Base-by-base conservation (phyloP, 2,113 vertebrate genomes). In the Drymodes brunneopygia region DNA sequence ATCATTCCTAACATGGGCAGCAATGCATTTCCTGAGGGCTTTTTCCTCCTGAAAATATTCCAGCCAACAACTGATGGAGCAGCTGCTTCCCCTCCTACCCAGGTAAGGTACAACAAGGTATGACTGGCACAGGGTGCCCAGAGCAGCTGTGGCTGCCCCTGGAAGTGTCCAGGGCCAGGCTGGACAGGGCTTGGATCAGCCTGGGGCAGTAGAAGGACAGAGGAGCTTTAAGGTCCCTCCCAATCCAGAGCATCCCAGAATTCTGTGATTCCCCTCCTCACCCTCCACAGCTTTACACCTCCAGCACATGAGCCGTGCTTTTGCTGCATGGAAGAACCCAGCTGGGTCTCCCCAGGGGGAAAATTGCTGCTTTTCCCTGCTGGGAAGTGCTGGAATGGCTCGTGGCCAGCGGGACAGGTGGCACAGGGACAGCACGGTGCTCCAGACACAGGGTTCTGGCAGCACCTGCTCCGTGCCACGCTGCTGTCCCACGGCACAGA, bases 321-420 rank as follows among this genome's bases (percentile, higher is more conserved):
- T 11, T 44, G 22, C 57, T 8, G 21, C 6, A 8, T 11, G 12
- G 27, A 17, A 45, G 47, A n/a, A 28, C 17, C 51, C 9, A 6
- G n/a, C 42, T 44, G 47, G 17, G 29, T 4, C 14, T 47, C 11
- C 0, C 15, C 14, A 0, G 20, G 57, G 44, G 62, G 23, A 42
- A 38, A 47, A 15, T 0, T 27, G 22, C 15, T 61, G 11, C 28
- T 57, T 33, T 12, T 51, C 45, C 86, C 50, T 10, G 33, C 54
- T 33, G 48, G 53, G 5, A 44, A 22, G 6, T 3, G 48, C 56
- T 44, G 80, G 67, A 4, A 1, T 11, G 44, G 62, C 40, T 28
- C 0, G 4, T 65, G 82, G 40, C 48, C 1, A 1, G 47, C 0
- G 9, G 72, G 2, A 35, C 24, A 4, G 83, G 71, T 13, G 71